A percentile compares a stretch with the other conserved stretches of the same genome.
These are phyloP conservation scores for Eira barbara DNA, from an alignment of 2,113 vertebrate species.

Conservation along the genomic window DNA sequence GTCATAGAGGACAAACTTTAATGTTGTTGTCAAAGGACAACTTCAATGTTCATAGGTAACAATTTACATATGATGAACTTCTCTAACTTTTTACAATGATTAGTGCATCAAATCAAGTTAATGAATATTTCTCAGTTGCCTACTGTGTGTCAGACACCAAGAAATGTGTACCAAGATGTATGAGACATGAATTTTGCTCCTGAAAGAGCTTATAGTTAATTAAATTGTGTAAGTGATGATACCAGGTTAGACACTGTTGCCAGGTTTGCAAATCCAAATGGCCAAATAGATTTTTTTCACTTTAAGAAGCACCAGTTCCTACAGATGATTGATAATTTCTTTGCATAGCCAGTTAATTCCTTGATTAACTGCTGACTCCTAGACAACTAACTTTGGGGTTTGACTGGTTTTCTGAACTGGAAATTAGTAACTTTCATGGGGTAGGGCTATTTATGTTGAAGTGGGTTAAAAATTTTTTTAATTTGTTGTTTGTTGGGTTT, in stretches of 20 bases:
- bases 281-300: slow-evolving; percentile 39
- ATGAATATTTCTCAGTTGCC: background rate
- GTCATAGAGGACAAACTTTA: background rate
- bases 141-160: background rate
- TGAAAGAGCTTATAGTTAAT: slow-evolving; percentile 21
- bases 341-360: slow-evolving; percentile 11
- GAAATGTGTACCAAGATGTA: background rate
- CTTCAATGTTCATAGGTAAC: background rate
- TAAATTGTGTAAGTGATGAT: slow-evolving; percentile 1
- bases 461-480: background rate
- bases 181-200: background rate
- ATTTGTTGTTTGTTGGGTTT: background rate
- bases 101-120: background rate
- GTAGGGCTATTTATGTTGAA: background rate
- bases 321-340: slow-evolving; percentile 29
- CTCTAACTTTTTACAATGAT: background rate
- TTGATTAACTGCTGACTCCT: background rate
- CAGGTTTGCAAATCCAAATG: background rate
- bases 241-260: slow-evolving; percentile 10
- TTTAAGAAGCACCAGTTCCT: slow-evolving; percentile 29
- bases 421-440: background rate
- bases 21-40: background rate
- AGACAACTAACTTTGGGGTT: background rate
- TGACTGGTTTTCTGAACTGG: background rate
- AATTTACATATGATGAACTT: background rate